Conservation (phyloP, 2,888 invertebrate species). For the Psylliodes chrysocephalus region DNA sequence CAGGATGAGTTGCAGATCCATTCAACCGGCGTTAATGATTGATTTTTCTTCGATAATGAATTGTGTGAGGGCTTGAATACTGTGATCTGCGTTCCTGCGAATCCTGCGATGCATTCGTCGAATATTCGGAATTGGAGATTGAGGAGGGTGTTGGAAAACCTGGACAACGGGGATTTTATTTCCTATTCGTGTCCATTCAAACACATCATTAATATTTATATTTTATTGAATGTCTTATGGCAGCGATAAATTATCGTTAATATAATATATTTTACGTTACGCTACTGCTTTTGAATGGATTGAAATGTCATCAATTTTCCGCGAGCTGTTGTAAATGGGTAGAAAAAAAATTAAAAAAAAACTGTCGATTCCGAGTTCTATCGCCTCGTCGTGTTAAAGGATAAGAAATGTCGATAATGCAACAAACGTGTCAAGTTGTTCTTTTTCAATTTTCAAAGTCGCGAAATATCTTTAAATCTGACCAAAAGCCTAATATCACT, state of each 20-base stretch:
- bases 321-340: not conserved
- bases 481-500: too few species aligned
- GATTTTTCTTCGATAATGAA: conserved; percentile 24
- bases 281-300: not conserved
- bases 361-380: not conserved
- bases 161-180: not conserved
- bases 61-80: conserved; percentile 14
- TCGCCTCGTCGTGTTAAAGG: not conserved
- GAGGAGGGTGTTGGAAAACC: too few species aligned
- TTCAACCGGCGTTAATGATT: conserved; percentile 24
- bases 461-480: not conserved
- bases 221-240: too few species aligned
- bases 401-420: not conserved
- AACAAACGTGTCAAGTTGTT: not conserved
- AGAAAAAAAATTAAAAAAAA: not conserved
- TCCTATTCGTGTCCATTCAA: too few species aligned
- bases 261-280: too few species aligned
- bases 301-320: not conserved
- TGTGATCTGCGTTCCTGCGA: not conserved
- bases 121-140: not conserved
- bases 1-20: conserved; percentile 23
- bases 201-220: too few species aligned
- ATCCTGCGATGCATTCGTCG: too few species aligned
- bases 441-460: not conserved
- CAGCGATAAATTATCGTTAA: too few species aligned